phyloP scores from a whole-genome alignment of 2,888 invertebrate genomes.

The Volucella zonaria region DNA sequence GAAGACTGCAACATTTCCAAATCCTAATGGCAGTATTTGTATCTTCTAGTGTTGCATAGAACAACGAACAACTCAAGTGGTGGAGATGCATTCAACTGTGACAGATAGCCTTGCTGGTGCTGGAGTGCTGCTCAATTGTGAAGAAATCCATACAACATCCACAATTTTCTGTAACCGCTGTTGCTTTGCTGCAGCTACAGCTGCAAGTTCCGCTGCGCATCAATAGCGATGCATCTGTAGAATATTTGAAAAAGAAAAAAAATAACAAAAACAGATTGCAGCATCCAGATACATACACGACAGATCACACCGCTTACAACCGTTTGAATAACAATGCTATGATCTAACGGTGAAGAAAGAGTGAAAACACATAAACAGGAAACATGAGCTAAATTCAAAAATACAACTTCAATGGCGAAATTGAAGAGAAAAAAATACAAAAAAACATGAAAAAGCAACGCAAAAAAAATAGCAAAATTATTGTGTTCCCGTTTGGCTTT shows the following conservation, averaged over 20 bases:
- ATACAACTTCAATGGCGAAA: conserved; percentile 40
- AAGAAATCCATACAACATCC: conserved; percentile 9
- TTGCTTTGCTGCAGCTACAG: neutral
- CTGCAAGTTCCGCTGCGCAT: conserved; percentile 55
- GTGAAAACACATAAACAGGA: conserved; percentile 41
- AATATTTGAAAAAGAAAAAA: conserved; percentile 10
- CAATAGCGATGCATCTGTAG: conserved; percentile 62
- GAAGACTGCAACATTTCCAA: conserved; percentile 9
- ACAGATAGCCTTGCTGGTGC: conserved; percentile 48
- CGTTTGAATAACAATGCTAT: conserved; percentile 53
- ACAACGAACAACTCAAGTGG: conserved; percentile 37
- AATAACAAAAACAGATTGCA: conserved; percentile 30
- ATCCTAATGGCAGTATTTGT: conserved; percentile 36
- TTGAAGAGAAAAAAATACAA: conserved; percentile 18
- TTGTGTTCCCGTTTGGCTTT: conserved; percentile 19
- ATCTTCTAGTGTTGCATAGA: conserved; percentile 34
- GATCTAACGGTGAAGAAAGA: conserved; percentile 30
- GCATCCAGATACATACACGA: conserved; percentile 42
- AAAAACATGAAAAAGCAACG: neutral
- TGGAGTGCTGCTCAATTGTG: conserved; percentile 5
- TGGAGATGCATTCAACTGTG: conserved; percentile 57
- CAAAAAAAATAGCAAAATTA: neutral
- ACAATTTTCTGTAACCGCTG: conserved; percentile 11
- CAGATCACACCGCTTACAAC: conserved; percentile 40
- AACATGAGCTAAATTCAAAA: conserved; percentile 60